Percentiles rank a stretch among this genome's conserved stretches.
Evolutionary conservation across 92 coral and sea anemone genomes (phyloP).

Genomic region (Palythoa caribaeorum): DNA sequence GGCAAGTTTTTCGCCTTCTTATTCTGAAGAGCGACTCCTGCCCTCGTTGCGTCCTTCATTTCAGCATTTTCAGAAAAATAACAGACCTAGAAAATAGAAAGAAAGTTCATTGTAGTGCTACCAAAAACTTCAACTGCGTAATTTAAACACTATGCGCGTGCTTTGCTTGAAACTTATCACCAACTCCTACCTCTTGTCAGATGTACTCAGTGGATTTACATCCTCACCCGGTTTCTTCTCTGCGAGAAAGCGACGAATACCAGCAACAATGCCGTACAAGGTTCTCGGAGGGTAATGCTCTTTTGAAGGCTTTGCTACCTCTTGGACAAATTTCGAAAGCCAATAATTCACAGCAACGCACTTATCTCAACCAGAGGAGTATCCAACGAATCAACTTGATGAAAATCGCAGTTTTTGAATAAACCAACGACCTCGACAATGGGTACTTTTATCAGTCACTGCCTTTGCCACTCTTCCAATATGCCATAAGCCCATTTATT

Average conservation of each 20-base stretch:
- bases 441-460: conserved; percentile 33
- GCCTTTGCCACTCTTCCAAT: conserved; percentile 23
- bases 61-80: neutral
- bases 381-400: conserved; percentile 44
- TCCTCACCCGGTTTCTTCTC: conserved; percentile 20
- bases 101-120: no score
- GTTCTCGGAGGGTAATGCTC: conserved; percentile 28
- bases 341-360: conserved; percentile 46
- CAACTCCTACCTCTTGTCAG: conserved; percentile 7
- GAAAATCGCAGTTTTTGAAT: conserved; percentile 49
- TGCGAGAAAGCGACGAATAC: conserved; percentile 28
- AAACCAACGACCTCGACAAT: conserved; percentile 42
- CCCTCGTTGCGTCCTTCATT: conserved; percentile 24
- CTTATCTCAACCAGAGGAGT: conserved; percentile 45
- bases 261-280: conserved; percentile 26
- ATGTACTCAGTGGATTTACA: conserved; percentile 24
- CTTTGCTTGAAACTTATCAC: neutral
- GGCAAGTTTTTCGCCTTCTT: conserved; percentile 18
- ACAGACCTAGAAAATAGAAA: neutral
- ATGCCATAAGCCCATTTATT: neutral
- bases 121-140: neutral
- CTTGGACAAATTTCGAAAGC: conserved; percentile 48
- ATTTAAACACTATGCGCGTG: neutral
- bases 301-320: conserved; percentile 41
- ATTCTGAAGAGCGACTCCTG: neutral